Conservation (phyloP, 1,140 invertebrate genomes). For the Drosophila baimaii region DNA sequence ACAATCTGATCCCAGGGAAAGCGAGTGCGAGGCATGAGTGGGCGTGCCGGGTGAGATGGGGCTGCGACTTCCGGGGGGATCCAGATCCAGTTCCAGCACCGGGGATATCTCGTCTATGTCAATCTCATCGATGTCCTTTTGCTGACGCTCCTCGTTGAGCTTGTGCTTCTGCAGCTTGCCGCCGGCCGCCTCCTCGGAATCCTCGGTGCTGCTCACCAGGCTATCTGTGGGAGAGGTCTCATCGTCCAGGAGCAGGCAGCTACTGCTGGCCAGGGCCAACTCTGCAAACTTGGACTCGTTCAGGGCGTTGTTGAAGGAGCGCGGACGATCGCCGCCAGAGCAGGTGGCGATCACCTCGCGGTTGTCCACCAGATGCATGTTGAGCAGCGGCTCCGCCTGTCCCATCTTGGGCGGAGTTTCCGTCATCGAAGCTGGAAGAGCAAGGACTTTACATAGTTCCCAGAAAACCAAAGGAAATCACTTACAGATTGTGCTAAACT, state of each 20-base stretch:
- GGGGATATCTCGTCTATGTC: constrained; percentile 82
- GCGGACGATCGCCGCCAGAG: constrained; percentile 58
- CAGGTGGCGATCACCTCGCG: constrained; percentile 42
- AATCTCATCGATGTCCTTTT: constrained; percentile 74
- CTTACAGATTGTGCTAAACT: constrained; percentile 79
- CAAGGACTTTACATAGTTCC: not conserved
- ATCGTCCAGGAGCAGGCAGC: constrained; percentile 88
- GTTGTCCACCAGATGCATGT: constrained; percentile 67
- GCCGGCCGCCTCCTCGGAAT: constrained; percentile 85
- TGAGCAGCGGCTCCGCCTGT: constrained; percentile 58
- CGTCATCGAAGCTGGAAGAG: constrained; percentile 66
- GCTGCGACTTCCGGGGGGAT: constrained; percentile 52
- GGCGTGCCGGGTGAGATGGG: constrained; percentile 89
- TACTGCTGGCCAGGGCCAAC: constrained; percentile 89
- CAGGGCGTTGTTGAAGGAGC: constrained; percentile 86
- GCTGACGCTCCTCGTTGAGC: constrained; percentile 77
- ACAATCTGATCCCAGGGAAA: constrained; percentile 88
- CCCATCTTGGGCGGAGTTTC: constrained; percentile 55
- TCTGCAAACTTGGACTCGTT: constrained; percentile 90
- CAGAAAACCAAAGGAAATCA: not conserved
- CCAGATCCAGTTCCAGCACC: constrained; percentile 63
- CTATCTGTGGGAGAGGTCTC: constrained; percentile 93
- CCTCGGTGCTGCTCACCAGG: constrained; percentile 89
- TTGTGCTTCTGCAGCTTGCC: constrained; percentile 84
- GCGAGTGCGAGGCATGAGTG: constrained; percentile 90